Conservation (phyloP, 1,140 invertebrate species). For the Stegodyphus mimosarum region DNA sequence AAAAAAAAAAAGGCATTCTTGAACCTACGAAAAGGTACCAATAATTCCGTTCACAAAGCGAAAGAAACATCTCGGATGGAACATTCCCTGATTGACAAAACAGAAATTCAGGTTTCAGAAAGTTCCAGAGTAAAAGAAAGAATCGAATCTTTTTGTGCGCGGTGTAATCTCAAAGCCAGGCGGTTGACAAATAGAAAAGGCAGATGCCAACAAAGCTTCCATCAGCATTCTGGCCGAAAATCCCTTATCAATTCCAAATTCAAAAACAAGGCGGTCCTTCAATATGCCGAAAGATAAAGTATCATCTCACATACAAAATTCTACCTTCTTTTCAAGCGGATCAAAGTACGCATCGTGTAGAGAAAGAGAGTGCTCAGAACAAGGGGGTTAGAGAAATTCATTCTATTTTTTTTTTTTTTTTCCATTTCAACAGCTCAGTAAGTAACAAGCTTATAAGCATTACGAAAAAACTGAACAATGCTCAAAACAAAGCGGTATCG, state of each 20-base stretch:
- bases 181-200: constrained; percentile 5
- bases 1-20: too few relatives aligned
- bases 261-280: background rate
- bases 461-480: too few relatives aligned
- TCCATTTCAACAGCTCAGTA: too few relatives aligned
- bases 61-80: too few relatives aligned
- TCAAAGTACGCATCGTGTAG: background rate
- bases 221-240: background rate
- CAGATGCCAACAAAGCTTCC: background rate
- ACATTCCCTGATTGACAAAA: too few relatives aligned
- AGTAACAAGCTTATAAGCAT: too few relatives aligned
- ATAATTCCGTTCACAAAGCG: too few relatives aligned
- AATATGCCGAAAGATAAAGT: background rate
- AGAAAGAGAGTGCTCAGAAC: too few relatives aligned
- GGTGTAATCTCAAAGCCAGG: background rate
- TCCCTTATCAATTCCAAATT: background rate
- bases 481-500: too few relatives aligned
- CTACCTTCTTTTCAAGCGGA: background rate
- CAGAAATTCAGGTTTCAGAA: background rate
- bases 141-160: background rate
- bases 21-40: too few relatives aligned
- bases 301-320: background rate
- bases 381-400: too few relatives aligned
- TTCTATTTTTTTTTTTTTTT: too few relatives aligned
- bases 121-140: background rate